Evolutionary conservation across 2,797 vertebrate species (phyloP).

Genomic region (Lemur catta): DNA sequence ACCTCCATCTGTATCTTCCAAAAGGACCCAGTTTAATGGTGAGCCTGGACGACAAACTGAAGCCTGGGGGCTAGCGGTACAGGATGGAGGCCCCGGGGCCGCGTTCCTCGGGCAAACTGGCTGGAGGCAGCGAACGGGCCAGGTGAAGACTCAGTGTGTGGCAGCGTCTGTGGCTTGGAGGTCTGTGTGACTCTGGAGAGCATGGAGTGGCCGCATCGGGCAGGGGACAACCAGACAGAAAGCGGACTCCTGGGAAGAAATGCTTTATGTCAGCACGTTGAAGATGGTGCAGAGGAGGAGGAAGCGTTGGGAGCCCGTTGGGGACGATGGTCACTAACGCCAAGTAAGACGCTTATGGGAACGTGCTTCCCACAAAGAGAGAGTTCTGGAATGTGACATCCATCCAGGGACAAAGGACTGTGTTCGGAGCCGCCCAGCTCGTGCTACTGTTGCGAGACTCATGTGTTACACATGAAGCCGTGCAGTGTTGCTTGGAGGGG

Average conservation of each 20-base stretch:
- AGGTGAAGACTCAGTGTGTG: accelerated
- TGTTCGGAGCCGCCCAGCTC: neutral
- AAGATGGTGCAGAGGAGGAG: neutral
- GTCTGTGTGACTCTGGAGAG: too few species aligned
- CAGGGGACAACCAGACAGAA: neutral
- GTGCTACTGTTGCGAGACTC: accelerated
- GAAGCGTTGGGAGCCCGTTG: accelerated
- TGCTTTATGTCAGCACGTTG: accelerated
- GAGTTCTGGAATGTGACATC: too few species aligned
- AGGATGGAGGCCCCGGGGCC: accelerated
- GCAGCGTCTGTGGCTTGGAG: neutral
- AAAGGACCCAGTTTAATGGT: neutral
- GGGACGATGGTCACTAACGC: accelerated
- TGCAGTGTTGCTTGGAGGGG: neutral
- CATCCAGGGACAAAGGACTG: neutral
- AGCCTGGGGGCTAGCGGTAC: neutral
- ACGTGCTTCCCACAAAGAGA: neutral
- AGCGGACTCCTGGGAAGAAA: neutral
- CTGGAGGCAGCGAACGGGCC: neutral
- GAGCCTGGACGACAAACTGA: neutral
- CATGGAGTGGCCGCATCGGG: accelerated
- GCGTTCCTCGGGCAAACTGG: accelerated
- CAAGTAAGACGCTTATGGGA: neutral
- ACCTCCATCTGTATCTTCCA: neutral
- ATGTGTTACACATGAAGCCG: accelerated